Evolutionary conservation across 2,113 vertebrate genomes (phyloP), one percentile per base, ranked within the genome.

Genomic region (Ciconia boyciana): DNA sequence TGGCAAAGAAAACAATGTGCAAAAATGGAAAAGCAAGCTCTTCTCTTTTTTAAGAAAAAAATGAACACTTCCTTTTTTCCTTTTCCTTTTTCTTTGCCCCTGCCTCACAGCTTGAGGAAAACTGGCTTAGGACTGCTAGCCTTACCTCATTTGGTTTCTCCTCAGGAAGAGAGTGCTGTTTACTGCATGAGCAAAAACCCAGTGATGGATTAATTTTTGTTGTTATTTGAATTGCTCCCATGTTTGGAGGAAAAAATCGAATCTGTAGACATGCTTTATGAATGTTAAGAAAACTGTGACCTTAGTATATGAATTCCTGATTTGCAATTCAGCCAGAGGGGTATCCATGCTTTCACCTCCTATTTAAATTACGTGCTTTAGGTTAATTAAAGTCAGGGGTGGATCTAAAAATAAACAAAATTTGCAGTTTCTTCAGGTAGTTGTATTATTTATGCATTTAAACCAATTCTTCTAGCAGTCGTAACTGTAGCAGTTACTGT

Each of bases 221-320:
- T 93, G 74, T 91, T 91, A 87, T 57, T 92, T 89, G 80, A 79
- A 89, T 79, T 89, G 21, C 61, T 83, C 24, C 21, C n/a, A 29
- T 52, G 51, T 51, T 89, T 82, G 25, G 9, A 92, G 65, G 28
- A 65, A 91, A 84, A 94, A 94, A 82, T 64, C 1, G 1, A 92
- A 93, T 65, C 46, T 72, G 39, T 62, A 74, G 46, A 62, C 58
- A 66, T 58, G 72, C 36, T 90, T 84, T 87, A 75, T 94, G 83
- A 93, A 94, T 84, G 58, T 51, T 94, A 92, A 91, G 49, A 85
- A 93, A 93, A 29, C 78, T 87, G 74, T 96, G 62, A 93, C 81
- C 83, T 85, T 92, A 89, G 57, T 72, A 52, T 74, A 82, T 75
- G 49, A 92, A 91, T 68, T 87, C 31, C 21, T 84, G 54, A 89